Evolutionary conservation across 2,888 invertebrate genomes (phyloP).

Genomic region (Xylophagus ater): DNA sequence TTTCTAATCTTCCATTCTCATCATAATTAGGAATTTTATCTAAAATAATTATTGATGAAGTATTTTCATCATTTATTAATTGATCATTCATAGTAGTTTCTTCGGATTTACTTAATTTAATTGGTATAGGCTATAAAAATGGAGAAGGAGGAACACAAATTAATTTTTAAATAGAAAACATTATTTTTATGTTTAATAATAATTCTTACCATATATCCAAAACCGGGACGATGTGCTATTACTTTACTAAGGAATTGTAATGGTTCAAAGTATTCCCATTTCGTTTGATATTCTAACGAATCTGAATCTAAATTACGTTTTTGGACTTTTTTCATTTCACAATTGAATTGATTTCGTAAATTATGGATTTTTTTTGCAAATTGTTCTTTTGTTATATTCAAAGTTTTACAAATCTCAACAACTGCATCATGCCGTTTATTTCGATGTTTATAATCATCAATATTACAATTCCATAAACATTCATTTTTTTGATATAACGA

Average conservation of each 20-base stretch:
- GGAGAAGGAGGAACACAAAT: neutral
- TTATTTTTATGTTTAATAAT: neutral
- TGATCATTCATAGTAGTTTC: neutral
- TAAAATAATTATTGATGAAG: too few relatives aligned
- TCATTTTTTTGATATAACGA: slow-evolving; percentile 30
- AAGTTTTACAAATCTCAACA: slow-evolving; percentile 25
- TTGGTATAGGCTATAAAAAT: neutral
- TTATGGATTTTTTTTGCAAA: slow-evolving; percentile 37
- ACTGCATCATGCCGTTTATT: slow-evolving; percentile 30
- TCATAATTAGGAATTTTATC: too few relatives aligned
- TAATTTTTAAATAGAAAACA: neutral
- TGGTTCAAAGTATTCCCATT: slow-evolving; percentile 36
- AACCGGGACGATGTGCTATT: slow-evolving; percentile 31
- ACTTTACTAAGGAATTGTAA: slow-evolving; percentile 31
- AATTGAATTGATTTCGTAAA: slow-evolving; percentile 36
- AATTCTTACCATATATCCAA: slow-evolving; percentile 2
- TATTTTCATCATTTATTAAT: slow-evolving; percentile 1
- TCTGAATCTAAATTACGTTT: slow-evolving; percentile 26
- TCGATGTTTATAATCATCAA: slow-evolving; percentile 31
- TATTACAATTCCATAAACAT: slow-evolving; percentile 35
- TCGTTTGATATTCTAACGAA: slow-evolving; percentile 22
- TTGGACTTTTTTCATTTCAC: slow-evolving; percentile 34
- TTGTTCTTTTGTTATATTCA: slow-evolving; percentile 30
- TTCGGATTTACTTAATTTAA: neutral
- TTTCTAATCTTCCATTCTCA: too few relatives aligned